Evolutionary conservation across 2,113 vertebrate genomes (phyloP).

Genomic region (Morphnarchus princeps): DNA sequence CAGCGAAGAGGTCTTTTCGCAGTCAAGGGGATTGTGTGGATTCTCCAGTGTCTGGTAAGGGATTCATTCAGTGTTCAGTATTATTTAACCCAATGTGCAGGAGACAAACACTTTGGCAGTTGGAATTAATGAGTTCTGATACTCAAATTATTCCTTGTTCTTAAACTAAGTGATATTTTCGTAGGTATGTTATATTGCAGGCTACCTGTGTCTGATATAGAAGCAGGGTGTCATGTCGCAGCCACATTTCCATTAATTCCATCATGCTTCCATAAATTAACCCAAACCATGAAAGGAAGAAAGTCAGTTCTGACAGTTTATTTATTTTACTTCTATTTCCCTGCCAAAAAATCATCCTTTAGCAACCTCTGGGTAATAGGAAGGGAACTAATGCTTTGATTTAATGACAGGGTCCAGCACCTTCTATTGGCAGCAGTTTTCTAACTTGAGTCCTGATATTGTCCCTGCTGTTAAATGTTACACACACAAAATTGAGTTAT

Average conservation of each 20-base stretch:
- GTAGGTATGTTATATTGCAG: neutral
- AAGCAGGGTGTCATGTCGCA: neutral
- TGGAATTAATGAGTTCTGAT: neutral
- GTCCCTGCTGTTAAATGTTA: neutral
- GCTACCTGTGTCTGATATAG: neutral
- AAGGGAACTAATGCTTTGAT: conserved; percentile 12
- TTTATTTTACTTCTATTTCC: neutral
- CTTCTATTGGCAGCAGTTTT: neutral
- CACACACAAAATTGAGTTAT: conserved; percentile 19
- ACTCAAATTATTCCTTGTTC: neutral
- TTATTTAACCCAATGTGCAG: neutral
- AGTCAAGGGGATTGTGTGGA: neutral
- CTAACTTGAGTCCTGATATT: neutral
- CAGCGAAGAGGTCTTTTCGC: neutral
- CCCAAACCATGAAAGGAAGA: neutral
- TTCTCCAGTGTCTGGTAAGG: neutral
- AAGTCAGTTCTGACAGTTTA: neutral
- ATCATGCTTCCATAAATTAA: neutral
- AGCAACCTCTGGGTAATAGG: neutral
- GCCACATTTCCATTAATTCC: neutral
- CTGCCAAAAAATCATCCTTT: neutral
- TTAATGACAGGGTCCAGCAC: neutral
- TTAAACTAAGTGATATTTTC: neutral
- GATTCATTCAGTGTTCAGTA: neutral
- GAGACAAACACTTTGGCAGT: neutral